Percentiles rank a stretch among this genome's conserved stretches.
Evolutionary conservation across 2,888 invertebrate species (phyloP).

Genomic region (Tyria jacobaeae): DNA sequence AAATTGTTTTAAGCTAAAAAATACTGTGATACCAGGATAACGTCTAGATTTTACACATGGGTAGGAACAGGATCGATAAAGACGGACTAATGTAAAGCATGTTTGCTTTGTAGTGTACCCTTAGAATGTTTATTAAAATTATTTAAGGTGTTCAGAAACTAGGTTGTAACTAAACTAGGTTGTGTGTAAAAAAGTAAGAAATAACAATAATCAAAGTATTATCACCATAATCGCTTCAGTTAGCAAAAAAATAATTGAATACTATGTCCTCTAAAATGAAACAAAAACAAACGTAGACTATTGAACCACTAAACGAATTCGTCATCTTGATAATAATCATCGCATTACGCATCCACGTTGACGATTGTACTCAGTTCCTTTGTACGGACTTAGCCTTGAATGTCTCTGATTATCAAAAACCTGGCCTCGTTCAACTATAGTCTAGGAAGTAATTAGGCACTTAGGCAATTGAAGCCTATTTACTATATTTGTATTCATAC

Average conservation of each 20-base stretch:
- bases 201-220: no score
- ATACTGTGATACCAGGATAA: no score
- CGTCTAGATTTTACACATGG: no score
- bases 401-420: slow-evolving; percentile 46
- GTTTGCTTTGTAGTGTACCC: no score
- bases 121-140: no score
- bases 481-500: background rate
- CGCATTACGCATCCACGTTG: slow-evolving; percentile 25
- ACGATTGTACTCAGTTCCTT: slow-evolving; percentile 30
- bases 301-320: slow-evolving; percentile 30
- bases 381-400: slow-evolving; percentile 45
- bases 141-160: no score
- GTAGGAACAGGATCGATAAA: no score
- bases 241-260: background rate
- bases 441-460: slow-evolving; percentile 49
- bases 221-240: background rate
- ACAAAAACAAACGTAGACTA: background rate
- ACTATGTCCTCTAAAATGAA: background rate
- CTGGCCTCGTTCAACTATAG: slow-evolving; percentile 20
- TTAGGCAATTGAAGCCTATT: no score
- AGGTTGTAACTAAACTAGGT: no score
- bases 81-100: no score
- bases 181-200: no score
- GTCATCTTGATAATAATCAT: slow-evolving; percentile 40
- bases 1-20: no score